Percentiles rank a stretch among this genome's conserved stretches.
phyloP scores from a whole-genome alignment of 2,797 vertebrate genomes.

The Ceyx erithaca region DNA sequence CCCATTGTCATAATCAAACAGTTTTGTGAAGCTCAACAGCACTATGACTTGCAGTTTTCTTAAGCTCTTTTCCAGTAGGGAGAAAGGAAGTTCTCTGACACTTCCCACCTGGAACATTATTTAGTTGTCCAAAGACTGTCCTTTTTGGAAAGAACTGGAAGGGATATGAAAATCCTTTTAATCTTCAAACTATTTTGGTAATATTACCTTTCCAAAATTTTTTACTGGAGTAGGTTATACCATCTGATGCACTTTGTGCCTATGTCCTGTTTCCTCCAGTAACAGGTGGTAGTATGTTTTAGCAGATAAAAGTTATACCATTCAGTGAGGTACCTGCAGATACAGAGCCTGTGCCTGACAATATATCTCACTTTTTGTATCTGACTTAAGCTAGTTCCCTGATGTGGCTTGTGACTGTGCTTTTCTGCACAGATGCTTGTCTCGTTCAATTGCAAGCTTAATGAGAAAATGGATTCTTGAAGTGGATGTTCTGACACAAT shows the following conservation, averaged over 20 bases:
- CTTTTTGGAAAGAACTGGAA: background rate
- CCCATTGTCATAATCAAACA: background rate
- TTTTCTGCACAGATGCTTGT: conserved; percentile 49
- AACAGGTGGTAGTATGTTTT: background rate
- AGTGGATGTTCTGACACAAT: conserved; percentile 15
- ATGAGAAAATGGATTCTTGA: conserved; percentile 37
- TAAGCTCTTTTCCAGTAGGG: background rate
- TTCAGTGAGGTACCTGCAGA: background rate
- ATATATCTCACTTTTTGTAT: background rate
- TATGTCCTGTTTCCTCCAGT: background rate
- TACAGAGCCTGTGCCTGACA: background rate
- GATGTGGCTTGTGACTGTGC: background rate
- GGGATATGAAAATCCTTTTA: background rate
- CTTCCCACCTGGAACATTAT: background rate
- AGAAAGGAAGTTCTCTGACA: background rate
- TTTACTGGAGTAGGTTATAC: background rate
- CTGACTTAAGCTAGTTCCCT: background rate
- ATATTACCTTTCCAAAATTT: background rate
- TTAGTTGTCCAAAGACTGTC: background rate
- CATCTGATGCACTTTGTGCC: background rate
- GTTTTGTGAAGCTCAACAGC: background rate
- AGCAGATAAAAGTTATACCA: background rate
- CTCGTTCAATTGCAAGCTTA: conserved; percentile 30
- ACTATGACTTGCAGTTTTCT: background rate
- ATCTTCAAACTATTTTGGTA: background rate